Conservation (phyloP, 2,888 invertebrate genomes). For the Nephrotoma appendiculata region DNA sequence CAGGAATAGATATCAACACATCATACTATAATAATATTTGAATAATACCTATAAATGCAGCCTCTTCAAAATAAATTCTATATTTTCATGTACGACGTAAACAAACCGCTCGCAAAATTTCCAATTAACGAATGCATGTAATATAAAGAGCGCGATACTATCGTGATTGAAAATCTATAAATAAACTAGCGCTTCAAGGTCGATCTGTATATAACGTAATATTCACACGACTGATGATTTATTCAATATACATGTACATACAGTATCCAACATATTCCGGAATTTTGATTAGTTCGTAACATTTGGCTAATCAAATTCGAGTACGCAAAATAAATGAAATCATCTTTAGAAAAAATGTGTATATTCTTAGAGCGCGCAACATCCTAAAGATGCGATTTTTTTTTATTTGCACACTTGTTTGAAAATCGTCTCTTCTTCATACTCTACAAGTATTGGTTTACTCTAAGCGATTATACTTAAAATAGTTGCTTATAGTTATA, state of each 20-base stretch:
- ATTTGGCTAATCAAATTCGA: not conserved
- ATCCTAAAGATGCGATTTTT: not conserved
- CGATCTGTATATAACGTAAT: not conserved
- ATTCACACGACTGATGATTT: not conserved
- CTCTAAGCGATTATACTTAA: not conserved
- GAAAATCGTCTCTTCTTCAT: not conserved
- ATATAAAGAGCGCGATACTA: not conserved
- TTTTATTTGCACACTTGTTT: not conserved
- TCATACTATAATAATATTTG: no score
- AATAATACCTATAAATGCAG: no score
- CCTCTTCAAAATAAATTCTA: no score
- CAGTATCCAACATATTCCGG: not conserved
- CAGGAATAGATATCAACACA: no score
- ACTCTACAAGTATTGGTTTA: not conserved
- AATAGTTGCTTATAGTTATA: not conserved
- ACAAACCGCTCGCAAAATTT: not conserved
- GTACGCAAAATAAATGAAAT: not conserved
- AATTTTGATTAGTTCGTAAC: not conserved
- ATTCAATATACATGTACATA: not conserved
- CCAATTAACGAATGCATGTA: not conserved
- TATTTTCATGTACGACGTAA: no score
- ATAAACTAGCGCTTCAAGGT: not conserved
- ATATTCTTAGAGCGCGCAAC: not conserved
- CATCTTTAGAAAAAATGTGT: not conserved
- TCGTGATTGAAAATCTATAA: not conserved